Percentiles rank a stretch among this genome's conserved stretches.
Conservation (phyloP, 2,888 invertebrate genomes). For the Junonia oenone region DNA sequence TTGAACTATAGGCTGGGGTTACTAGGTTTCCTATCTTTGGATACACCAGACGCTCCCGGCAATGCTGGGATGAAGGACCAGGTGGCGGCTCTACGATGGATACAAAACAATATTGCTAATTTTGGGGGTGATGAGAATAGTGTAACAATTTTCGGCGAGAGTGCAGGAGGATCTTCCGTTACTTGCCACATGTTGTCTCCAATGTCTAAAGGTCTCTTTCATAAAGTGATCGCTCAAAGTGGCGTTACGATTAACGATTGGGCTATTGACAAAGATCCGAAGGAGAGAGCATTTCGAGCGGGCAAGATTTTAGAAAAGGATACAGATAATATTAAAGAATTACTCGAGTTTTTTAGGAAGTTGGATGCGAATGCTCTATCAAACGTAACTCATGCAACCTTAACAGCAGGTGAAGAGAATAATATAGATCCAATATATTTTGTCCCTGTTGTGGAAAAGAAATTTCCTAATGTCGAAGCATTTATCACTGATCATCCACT, state of each 20-base stretch:
- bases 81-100: slow-evolving; percentile 50
- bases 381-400: slow-evolving; percentile 38
- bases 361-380: slow-evolving; percentile 43
- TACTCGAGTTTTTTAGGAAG: slow-evolving; percentile 43
- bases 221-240: too few species aligned
- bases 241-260: slow-evolving; percentile 53
- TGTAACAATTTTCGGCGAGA: slow-evolving; percentile 62
- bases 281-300: too few species aligned
- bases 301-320: slow-evolving; percentile 52
- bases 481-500: slow-evolving; percentile 47
- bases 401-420: slow-evolving; percentile 44
- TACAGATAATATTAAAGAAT: slow-evolving; percentile 41
- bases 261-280: slow-evolving; percentile 38
- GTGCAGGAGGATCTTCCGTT: slow-evolving; percentile 56
- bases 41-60: slow-evolving; percentile 52
- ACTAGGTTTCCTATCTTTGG: too few species aligned
- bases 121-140: slow-evolving; percentile 57
- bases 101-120: slow-evolving; percentile 47
- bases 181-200: slow-evolving; percentile 60
- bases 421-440: slow-evolving; percentile 50
- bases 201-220: too few species aligned
- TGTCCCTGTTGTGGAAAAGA: slow-evolving; percentile 50
- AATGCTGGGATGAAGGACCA: slow-evolving; percentile 64
- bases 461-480: slow-evolving; percentile 40
- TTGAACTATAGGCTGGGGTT: too few species aligned